A percentile compares a stretch with the other conserved stretches of the same genome.
phyloP scores from a whole-genome alignment of 2,797 vertebrate genomes.

The Pelodytes ibericus region DNA sequence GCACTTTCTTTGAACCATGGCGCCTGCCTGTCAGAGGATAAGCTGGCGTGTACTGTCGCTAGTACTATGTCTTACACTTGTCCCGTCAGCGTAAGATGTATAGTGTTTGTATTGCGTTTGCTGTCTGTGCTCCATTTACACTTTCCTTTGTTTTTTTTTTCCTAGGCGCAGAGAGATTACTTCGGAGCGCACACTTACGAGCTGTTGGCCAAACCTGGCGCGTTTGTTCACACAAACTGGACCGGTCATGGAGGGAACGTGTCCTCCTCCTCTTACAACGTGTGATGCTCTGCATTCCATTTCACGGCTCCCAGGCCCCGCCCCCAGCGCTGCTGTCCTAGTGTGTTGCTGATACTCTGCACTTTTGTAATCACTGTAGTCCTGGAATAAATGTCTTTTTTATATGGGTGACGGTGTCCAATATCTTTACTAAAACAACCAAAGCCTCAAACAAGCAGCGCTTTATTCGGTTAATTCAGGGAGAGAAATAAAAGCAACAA shows the following conservation, averaged over 20 bases:
- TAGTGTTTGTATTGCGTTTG: too few species aligned
- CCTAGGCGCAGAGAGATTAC: conserved; percentile 94
- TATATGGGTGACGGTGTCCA: neutral
- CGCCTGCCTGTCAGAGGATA: too few species aligned
- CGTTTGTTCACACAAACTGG: conserved; percentile 94
- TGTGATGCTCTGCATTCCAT: conserved; percentile 64
- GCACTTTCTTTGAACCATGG: too few species aligned
- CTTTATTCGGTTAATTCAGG: too few species aligned
- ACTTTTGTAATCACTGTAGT: conserved; percentile 27
- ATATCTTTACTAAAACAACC: too few species aligned
- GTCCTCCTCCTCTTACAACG: conserved; percentile 93
- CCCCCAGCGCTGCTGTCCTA: neutral
- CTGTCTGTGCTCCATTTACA: too few species aligned
- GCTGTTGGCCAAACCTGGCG: conserved; percentile 83
- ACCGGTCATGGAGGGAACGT: conserved; percentile 90
- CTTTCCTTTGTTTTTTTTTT: neutral
- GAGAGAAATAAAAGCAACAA: too few species aligned
- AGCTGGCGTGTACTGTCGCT: too few species aligned
- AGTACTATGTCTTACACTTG: too few species aligned
- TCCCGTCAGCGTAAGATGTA: too few species aligned
- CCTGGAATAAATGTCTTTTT: conserved; percentile 42
- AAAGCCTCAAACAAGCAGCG: too few species aligned
- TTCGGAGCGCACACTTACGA: conserved; percentile 97
- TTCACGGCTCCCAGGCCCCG: neutral
- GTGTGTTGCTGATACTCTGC: neutral